phyloP scores from a whole-genome alignment of 2,888 invertebrate genomes.

The Microplitis manilae region DNA sequence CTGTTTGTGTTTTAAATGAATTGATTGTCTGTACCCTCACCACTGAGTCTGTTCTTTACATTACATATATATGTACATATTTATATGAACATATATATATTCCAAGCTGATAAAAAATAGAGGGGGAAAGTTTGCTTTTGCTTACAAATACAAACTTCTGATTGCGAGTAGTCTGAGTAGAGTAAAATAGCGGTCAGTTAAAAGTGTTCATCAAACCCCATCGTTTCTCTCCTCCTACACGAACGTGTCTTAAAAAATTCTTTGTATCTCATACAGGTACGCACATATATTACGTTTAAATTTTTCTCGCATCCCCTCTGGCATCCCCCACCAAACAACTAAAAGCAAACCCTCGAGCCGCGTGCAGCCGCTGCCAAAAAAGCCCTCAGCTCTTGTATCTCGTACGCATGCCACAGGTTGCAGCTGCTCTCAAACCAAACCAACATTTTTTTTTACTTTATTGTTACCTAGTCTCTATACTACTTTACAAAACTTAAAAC shows the following conservation, averaged over 20 bases:
- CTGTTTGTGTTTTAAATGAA: constrained; percentile 24
- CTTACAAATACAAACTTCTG: too few relatives aligned
- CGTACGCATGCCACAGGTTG: constrained; percentile 56
- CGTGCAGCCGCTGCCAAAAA: constrained; percentile 12
- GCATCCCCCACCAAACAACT: neutral
- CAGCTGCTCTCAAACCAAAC: constrained; percentile 55
- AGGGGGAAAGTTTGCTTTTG: neutral
- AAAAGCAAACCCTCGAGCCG: constrained; percentile 24
- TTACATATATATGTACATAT: neutral
- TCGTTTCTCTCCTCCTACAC: neutral
- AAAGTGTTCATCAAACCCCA: neutral
- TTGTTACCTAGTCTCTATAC: neutral
- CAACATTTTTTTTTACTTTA: constrained; percentile 11
- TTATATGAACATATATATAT: too few relatives aligned
- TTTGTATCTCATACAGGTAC: neutral
- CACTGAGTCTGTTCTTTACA: neutral
- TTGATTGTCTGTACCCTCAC: constrained; percentile 18
- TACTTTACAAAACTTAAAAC: neutral
- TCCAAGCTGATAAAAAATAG: too few relatives aligned
- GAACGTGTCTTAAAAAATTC: neutral
- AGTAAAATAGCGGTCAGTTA: too few relatives aligned
- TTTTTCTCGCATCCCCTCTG: neutral
- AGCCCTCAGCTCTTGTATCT: constrained; percentile 7
- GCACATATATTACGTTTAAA: neutral
- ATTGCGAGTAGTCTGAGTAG: too few relatives aligned